Base-by-base conservation (phyloP, 2,113 vertebrate species). In the Ceyx cyanopectus region DNA sequence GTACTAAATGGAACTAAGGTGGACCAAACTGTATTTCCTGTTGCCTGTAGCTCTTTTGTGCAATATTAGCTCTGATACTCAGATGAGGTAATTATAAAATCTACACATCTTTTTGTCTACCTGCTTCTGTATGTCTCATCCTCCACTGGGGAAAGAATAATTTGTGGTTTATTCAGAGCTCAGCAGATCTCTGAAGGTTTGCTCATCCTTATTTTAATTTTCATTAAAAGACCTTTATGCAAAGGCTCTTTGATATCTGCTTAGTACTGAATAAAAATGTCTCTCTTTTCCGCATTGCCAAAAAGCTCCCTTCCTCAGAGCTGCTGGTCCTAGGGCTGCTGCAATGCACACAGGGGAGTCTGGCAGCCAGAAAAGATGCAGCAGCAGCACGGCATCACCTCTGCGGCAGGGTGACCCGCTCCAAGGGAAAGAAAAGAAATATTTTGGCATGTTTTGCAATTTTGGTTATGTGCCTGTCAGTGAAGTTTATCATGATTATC, bases 171-270 rank as follows among this genome's bases (percentile, higher is more conserved):
- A 91, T 88, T 93, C 77, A 88, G 85, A 94, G 73, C 93, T 94
- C 85, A 84, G 90, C 92, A 92, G 61, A 78, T 95, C 93, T 88
- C 80, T 89, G 86, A 92, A 81, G 54, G 32, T 94, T 93, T 94
- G 77, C 87, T 93, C 63, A 90, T 75, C 89, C 86, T 93, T 92
- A 90, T 92, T 96, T 94, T 94, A 92, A 93, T 90, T 96, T 93
- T 94, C 90, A 93, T 94, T 92, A 95, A n/a, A 95, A 87, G 81
- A 66, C 27, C 0, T 0, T 92, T 94, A 94, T 88, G 88, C 81
- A 92, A 86, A 87, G 83, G 57, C 40, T 37, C 93, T 94, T 95
- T 94, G 77, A 58, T 88, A 90, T 87, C 88, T 93, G 66, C 86
- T 81, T 78, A 79, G 37, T 26, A 34, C 26, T 79, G 66, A 93